Evolutionary conservation across 2,888 invertebrate genomes (phyloP).

Genomic region (Ctenicera cuprea): DNA sequence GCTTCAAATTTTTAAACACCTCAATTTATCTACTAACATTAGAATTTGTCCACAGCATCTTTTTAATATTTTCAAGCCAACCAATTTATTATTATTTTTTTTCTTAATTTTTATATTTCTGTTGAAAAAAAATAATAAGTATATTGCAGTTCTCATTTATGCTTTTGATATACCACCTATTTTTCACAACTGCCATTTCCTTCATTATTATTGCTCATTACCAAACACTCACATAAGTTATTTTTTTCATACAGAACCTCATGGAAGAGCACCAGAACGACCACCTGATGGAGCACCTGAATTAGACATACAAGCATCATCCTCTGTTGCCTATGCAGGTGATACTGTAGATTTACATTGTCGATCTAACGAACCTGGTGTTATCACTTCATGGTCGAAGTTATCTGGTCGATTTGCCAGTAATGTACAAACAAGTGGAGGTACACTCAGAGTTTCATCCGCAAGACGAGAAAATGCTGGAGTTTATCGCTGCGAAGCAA

Average conservation of each 20-base stretch:
- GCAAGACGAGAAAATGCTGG: slow-evolving; percentile 80
- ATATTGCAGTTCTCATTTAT: no score
- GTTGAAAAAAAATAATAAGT: no score
- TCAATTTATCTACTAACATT: no score
- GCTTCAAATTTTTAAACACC: no score
- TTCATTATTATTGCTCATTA: background rate
- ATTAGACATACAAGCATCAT: slow-evolving; percentile 68
- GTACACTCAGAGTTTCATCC: slow-evolving; percentile 75
- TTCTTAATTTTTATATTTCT: no score
- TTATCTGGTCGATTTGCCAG: slow-evolving; percentile 75
- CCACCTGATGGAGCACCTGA: slow-evolving; percentile 55
- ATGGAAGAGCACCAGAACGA: background rate
- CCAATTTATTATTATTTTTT: no score
- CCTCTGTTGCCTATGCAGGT: slow-evolving; percentile 75
- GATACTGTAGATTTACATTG: slow-evolving; percentile 80
- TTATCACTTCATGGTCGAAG: slow-evolving; percentile 79
- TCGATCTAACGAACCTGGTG: slow-evolving; percentile 75
- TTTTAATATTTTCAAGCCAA: no score
- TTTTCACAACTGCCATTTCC: background rate
- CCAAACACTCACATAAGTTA: background rate
- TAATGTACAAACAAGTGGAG: slow-evolving; percentile 76
- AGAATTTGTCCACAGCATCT: no score
- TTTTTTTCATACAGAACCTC: slow-evolving; percentile 4
- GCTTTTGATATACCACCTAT: background rate
- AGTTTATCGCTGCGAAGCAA: slow-evolving; percentile 80